phyloP scores from a whole-genome alignment of 2,888 invertebrate species.

The Tryphoninae sp. region DNA sequence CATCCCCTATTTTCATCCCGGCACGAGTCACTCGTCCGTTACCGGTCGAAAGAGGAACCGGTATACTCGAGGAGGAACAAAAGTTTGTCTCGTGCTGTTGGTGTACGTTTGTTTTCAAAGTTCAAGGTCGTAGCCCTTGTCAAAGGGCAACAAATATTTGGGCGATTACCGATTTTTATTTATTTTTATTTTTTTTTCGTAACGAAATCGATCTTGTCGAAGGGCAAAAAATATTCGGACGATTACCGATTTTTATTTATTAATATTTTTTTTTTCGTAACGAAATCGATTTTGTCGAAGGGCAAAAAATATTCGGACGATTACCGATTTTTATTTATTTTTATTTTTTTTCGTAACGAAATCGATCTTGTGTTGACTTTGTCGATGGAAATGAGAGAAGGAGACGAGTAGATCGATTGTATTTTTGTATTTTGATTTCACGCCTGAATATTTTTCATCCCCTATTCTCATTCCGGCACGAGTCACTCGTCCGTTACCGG shows the following conservation, averaged over 20 bases:
- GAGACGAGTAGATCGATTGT: slow-evolving; percentile 16
- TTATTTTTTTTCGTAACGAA: background rate
- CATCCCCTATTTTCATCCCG: background rate
- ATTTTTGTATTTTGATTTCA: slow-evolving; percentile 21
- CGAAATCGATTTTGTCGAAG: background rate
- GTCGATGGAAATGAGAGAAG: slow-evolving; percentile 10
- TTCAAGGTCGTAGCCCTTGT: no score
- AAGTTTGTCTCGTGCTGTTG: slow-evolving; percentile 33
- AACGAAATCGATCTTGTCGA: background rate
- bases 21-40: slow-evolving; percentile 27
- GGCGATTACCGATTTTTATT: no score
- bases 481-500: slow-evolving; percentile 31
- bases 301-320: no score
- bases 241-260: no score
- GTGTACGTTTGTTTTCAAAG: background rate
- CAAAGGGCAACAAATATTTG: no score
- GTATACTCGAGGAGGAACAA: slow-evolving; percentile 20
- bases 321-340: no score
- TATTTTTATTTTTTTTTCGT: background rate
- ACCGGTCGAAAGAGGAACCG: slow-evolving; percentile 35
- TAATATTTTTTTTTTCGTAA: background rate
- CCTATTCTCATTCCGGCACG: slow-evolving; percentile 8
- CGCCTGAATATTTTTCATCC: slow-evolving; percentile 36
- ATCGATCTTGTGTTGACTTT: background rate
- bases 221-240: no score